Evolutionary conservation across 2,888 invertebrate species (phyloP).

Genomic region (Eupeodes luniger): DNA sequence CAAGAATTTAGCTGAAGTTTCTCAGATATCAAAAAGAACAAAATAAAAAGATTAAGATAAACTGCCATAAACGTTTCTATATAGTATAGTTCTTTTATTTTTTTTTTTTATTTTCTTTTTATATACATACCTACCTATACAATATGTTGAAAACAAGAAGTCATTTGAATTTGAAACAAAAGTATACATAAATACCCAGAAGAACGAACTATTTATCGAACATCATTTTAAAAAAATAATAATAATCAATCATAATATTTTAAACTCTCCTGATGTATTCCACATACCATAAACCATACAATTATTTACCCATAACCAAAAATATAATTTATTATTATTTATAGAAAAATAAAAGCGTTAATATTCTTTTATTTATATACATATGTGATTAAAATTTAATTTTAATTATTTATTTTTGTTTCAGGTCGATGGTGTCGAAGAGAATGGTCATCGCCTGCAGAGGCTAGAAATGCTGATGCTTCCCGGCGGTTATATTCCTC

Average conservation of each 20-base stretch:
- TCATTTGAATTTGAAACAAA: constrained; percentile 21
- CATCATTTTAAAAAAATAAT: constrained; percentile 12
- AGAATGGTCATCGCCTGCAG: constrained; percentile 94
- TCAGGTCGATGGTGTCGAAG: constrained; percentile 96
- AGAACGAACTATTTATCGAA: constrained; percentile 26
- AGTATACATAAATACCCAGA: constrained; percentile 15
- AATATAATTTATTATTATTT: constrained; percentile 28
- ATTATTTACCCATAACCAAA: neutral
- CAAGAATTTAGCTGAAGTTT: constrained; percentile 26
- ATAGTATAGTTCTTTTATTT: too few relatives aligned
- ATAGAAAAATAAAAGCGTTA: neutral
- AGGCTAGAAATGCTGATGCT: constrained; percentile 90
- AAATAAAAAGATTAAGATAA: constrained; percentile 12
- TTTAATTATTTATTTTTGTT: constrained; percentile 79
- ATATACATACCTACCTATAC: neutral
- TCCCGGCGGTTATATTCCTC: constrained; percentile 95
- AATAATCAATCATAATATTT: constrained; percentile 45
- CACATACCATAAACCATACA: neutral
- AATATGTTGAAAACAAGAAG: constrained; percentile 41
- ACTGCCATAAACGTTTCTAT: too few relatives aligned
- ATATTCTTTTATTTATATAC: neutral
- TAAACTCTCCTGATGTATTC: constrained; percentile 56
- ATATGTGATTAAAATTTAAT: constrained; percentile 40
- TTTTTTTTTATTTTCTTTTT: too few relatives aligned
- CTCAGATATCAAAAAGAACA: constrained; percentile 44